Evolutionary conservation across 2,888 invertebrate species (phyloP).

Genomic region (Toxonevra muliebris): DNA sequence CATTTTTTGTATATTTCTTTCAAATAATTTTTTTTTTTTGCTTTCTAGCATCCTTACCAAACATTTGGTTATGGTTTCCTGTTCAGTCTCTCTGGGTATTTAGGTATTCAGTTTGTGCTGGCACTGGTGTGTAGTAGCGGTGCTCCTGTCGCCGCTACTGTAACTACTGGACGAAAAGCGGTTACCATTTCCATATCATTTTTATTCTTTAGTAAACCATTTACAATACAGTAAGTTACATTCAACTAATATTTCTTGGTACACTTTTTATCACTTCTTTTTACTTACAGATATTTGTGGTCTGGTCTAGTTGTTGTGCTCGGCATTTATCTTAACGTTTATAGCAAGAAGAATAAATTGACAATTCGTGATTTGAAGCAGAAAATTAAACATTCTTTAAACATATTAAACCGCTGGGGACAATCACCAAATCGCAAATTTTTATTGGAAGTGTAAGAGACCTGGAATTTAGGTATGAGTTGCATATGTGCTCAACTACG

Average conservation of each 20-base stretch:
- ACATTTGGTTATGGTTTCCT: conserved; percentile 87
- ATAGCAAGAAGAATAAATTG: conserved; percentile 76
- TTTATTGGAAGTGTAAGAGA: conserved; percentile 55
- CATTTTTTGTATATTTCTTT: not conserved
- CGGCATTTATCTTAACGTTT: conserved; percentile 94
- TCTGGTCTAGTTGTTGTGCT: conserved; percentile 87
- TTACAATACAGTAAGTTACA: conserved; percentile 84
- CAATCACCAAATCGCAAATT: conserved; percentile 54
- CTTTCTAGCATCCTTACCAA: conserved; percentile 72
- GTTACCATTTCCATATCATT: conserved; percentile 93
- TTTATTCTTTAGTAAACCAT: conserved; percentile 92
- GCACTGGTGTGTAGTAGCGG: conserved; percentile 89
- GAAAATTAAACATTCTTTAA: conserved; percentile 40
- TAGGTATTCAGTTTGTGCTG: conserved; percentile 93
- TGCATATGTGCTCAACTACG: not conserved
- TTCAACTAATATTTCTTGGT: not conserved
- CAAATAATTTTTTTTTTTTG: not conserved
- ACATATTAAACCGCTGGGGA: conserved; percentile 36
- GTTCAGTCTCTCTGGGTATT: conserved; percentile 89
- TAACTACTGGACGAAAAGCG: conserved; percentile 90
- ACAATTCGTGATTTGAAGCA: conserved; percentile 54
- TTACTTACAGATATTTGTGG: conserved; percentile 76
- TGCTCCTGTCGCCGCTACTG: conserved; percentile 92
- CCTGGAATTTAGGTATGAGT: not conserved
- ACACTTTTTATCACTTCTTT: not conserved